Conservation (phyloP, 2,888 invertebrate genomes). For the Cephus rjabovi region DNA sequence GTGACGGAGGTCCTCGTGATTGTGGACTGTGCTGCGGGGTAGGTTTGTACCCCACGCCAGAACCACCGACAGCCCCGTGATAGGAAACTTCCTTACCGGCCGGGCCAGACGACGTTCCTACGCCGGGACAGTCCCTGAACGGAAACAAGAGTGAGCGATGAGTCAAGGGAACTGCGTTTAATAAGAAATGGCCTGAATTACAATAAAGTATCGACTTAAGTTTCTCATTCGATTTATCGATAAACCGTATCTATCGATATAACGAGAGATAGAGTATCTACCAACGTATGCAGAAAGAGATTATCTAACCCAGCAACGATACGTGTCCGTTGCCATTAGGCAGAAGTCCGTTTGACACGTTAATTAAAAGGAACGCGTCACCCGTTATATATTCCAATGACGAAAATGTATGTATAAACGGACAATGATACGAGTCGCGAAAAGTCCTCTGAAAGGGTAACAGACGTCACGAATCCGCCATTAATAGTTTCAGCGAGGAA, state of each 20-base stretch:
- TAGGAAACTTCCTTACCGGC: conserved; percentile 60
- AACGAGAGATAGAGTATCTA: conserved; percentile 10
- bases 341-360: conserved; percentile 5
- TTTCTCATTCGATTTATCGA: neutral
- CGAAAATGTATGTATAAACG: neutral
- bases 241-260: neutral
- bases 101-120: conserved; percentile 58
- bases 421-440: neutral
- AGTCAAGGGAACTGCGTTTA: neutral
- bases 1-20: conserved; percentile 52
- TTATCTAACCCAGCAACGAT: neutral
- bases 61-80: conserved; percentile 57
- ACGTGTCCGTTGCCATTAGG: neutral
- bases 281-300: conserved; percentile 7
- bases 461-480: neutral
- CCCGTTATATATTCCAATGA: neutral
- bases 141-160: neutral
- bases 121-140: conserved; percentile 58
- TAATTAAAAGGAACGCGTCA: conserved; percentile 6
- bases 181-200: neutral
- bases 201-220: neutral
- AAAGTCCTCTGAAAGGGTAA: neutral
- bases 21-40: conserved; percentile 58
- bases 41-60: conserved; percentile 57
- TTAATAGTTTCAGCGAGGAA: neutral